phyloP scores from a whole-genome alignment of 2,888 invertebrate genomes.

The Aphidius colemani region DNA sequence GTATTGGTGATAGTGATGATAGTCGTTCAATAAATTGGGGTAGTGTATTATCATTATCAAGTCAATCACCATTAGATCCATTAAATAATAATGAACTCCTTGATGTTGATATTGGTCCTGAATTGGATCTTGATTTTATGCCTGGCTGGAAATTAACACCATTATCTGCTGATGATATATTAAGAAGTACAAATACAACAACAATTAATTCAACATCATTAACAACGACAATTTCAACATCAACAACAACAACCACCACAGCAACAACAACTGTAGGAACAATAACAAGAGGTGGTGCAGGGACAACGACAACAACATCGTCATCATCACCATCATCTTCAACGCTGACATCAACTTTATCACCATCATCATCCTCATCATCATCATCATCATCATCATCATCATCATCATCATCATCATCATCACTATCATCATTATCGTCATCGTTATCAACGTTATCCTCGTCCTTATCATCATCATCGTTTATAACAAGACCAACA shows the following conservation, averaged over 20 bases:
- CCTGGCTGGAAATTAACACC: conserved; percentile 65
- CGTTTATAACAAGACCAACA: no score
- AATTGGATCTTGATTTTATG: conserved; percentile 69
- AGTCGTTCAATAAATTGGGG: conserved; percentile 89
- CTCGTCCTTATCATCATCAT: no score
- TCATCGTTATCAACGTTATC: no score
- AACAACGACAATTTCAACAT: conserved; percentile 36
- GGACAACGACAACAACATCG: not conserved
- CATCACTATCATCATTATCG: no score
- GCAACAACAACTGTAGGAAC: not conserved
- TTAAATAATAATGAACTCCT: conserved; percentile 80
- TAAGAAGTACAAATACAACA: conserved; percentile 54
- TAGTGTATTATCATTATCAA: conserved; percentile 84
- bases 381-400: no score
- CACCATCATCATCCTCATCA: no score
- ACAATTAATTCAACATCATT: conserved; percentile 38
- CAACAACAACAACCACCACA: conserved; percentile 2
- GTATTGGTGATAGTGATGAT: conserved; percentile 71
- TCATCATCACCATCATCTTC: no score
- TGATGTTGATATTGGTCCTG: conserved; percentile 66
- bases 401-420: no score
- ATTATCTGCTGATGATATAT: conserved; percentile 61
- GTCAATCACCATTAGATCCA: conserved; percentile 84
- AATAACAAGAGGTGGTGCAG: conserved; percentile 8
- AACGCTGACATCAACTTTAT: no score